Evolutionary conservation across 1,140 invertebrate species (phyloP), one percentile per base, ranked within the genome.

Genomic region (Spodoptera frugiperda): DNA sequence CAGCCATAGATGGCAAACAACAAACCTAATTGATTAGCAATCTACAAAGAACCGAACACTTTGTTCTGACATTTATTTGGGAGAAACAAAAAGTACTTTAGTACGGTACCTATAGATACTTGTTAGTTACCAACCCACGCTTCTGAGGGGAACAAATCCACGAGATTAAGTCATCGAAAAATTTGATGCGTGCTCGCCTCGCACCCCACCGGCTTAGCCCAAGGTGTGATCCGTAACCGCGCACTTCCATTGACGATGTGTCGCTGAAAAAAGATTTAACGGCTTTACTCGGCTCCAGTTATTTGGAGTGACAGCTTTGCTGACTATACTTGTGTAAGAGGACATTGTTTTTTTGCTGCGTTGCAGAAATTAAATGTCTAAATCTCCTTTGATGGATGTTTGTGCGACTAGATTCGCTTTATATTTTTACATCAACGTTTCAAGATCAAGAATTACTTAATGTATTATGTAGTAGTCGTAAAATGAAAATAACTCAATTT

Each of bases 111-210:
- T 39, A 39, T 39, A 39, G 33, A 39, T 39, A 63, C 15, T 44
- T 15, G 33, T 63, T 63, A 63, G 59, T 11, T 63, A 15, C 21
- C 73, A 51, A 15, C 75, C 76, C 80, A 78, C 78, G 81, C 70
- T 68, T 57, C 57, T 15, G 19, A 48, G 61, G 53, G 54, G 72
- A 71, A 72, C 76, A 78, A 77, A 80, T 84, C 78, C 76, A 80
- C 44, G 70, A 84, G 79, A 82, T 83, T 84, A 80, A 78, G 76
- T 80, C 77, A 78, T 82, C 77, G 77, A 82, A 78, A 81, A 84
- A 87, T 84, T 79, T 77, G 79, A 84, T 85, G 82, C 88, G 85
- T 88, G 86, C 83, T 75, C 78, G 65, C 68, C 48, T 73, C 76
- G 65, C 68, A 21, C 78, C 78, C 76, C 46, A 73, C 53, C 17